A percentile compares a stretch with the other conserved stretches of the same genome.
These are phyloP conservation scores for Pachycephus smyrnensis DNA, from an alignment of 2,888 invertebrate genomes.

Conservation along the genomic window DNA sequence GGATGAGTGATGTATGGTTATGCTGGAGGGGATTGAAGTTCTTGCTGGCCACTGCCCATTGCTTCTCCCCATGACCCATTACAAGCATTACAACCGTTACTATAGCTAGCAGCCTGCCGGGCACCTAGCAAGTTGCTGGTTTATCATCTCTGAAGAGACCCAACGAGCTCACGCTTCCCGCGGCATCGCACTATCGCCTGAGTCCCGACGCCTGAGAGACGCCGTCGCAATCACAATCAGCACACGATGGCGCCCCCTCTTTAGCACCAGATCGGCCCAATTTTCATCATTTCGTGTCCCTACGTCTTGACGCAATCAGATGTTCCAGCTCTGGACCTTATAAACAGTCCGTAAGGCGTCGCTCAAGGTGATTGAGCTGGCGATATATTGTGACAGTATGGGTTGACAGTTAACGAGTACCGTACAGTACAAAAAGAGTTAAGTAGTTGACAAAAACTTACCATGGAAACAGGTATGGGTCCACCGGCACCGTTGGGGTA, in stretches of 20 bases:
- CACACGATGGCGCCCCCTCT: slow-evolving; percentile 26
- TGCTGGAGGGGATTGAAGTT: background rate
- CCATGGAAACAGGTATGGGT: slow-evolving; percentile 89
- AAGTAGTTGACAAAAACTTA: slow-evolving; percentile 69
- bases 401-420: too few relatives aligned
- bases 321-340: slow-evolving; percentile 38
- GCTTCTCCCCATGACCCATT: background rate
- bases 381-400: too few relatives aligned
- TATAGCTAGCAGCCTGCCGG: background rate
- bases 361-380: too few relatives aligned
- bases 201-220: background rate
- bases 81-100: too few relatives aligned
- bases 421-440: background rate
- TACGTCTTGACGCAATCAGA: slow-evolving; percentile 45
- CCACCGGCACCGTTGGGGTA: slow-evolving; percentile 91
- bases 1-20: background rate
- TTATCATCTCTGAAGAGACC: slow-evolving; percentile 52
- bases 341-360: too few relatives aligned
- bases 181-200: background rate
- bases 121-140: slow-evolving; percentile 30
- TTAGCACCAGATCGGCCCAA: slow-evolving; percentile 56
- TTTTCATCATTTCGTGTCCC: slow-evolving; percentile 55
- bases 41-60: slow-evolving; percentile 24
- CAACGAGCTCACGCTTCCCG: slow-evolving; percentile 39
- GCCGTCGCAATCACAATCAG: background rate